These are phyloP conservation scores for Salmo trutta DNA, from an alignment of 2,797 vertebrate genomes.

Conservation along the genomic window DNA sequence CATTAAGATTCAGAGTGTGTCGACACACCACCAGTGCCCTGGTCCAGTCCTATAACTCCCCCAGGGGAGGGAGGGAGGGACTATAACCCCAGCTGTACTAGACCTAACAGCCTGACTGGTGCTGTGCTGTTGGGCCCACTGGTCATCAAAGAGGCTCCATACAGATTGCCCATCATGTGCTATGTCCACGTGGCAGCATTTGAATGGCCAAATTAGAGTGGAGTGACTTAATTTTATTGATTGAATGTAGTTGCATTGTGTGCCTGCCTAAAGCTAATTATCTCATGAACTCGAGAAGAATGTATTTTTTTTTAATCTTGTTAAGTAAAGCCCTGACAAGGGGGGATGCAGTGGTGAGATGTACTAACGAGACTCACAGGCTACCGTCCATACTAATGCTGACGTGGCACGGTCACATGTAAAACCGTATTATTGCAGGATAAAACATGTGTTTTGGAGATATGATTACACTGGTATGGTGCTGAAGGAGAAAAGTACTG, in stretches of 20 bases:
- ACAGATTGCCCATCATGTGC: background rate
- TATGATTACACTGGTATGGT: background rate
- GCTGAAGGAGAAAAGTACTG: background rate
- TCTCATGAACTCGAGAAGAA: slow-evolving; percentile 23
- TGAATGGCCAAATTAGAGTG: background rate
- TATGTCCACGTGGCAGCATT: background rate
- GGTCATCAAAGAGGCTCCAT: background rate
- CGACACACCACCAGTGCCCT: background rate
- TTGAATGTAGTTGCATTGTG: slow-evolving; percentile 32
- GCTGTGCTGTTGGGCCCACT: background rate
- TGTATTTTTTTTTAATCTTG: slow-evolving; percentile 27
- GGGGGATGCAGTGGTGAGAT: background rate
- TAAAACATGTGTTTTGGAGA: background rate
- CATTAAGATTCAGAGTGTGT: slow-evolving; percentile 49
- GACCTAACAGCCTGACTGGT: background rate
- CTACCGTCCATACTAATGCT: background rate
- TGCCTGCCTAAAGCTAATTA: slow-evolving; percentile 46
- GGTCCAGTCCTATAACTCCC: background rate
- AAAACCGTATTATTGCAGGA: background rate
- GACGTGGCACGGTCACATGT: background rate
- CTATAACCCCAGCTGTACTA: background rate
- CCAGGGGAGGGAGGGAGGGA: background rate
- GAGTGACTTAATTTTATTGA: slow-evolving; percentile 37
- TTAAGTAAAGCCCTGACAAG: slow-evolving; percentile 7
- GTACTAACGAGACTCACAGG: background rate